Conservation (phyloP, 2,888 invertebrate species). For the Microctonus brassicae region DNA sequence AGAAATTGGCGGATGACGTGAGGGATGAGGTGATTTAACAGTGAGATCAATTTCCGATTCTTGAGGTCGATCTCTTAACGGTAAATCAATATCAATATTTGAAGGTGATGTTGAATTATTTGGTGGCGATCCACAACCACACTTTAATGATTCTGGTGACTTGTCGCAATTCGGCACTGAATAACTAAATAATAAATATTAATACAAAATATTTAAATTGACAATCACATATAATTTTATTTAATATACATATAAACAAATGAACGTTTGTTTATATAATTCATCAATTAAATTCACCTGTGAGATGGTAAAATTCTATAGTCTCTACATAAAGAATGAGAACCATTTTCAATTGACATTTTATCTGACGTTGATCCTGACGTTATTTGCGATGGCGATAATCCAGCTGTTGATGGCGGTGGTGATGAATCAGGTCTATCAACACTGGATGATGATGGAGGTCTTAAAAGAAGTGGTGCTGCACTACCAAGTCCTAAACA, state of each 20-base stretch:
- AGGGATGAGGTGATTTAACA: conserved; percentile 58
- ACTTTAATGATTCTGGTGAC: conserved; percentile 61
- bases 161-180: conserved; percentile 58
- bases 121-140: conserved; percentile 60
- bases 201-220: not conserved
- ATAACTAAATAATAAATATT: conserved; percentile 50
- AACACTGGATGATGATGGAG: conserved; percentile 57
- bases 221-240: not conserved
- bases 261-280: no score
- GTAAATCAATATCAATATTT: conserved; percentile 44
- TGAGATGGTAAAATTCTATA: conserved; percentile 62
- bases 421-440: conserved; percentile 56
- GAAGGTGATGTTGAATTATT: conserved; percentile 55
- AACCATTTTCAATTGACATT: conserved; percentile 44
- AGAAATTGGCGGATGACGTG: conserved; percentile 54
- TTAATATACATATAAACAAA: not conserved
- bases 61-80: conserved; percentile 50
- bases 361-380: conserved; percentile 37
- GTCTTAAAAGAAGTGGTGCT: conserved; percentile 64
- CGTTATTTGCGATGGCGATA: conserved; percentile 47
- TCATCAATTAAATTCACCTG: no score
- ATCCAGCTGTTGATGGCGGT: conserved; percentile 47
- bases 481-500: conserved; percentile 76
- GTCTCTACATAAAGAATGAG: conserved; percentile 58
- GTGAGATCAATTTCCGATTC: conserved; percentile 67